phyloP scores from a whole-genome alignment of 2,888 invertebrate species.

The Lottia gigantea region DNA sequence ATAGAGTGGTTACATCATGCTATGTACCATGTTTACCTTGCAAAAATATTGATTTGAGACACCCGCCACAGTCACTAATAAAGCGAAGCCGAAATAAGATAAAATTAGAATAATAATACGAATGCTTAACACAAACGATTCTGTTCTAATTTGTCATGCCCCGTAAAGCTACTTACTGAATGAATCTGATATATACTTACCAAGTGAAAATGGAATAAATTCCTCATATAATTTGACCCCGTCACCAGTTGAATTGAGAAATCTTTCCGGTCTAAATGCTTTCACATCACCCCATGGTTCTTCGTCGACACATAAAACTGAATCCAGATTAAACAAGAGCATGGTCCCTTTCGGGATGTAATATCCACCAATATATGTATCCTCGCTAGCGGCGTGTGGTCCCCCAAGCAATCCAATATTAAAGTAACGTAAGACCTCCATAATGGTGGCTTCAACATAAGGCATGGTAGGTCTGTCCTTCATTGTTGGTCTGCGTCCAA shows the following conservation, averaged over 20 bases:
- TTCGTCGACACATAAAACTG: constrained; percentile 42
- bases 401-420: constrained; percentile 42
- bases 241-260: constrained; percentile 35
- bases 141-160: no score
- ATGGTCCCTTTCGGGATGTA: constrained; percentile 52
- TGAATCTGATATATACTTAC: constrained; percentile 8
- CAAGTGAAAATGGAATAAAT: constrained; percentile 39
- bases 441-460: constrained; percentile 52
- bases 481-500: constrained; percentile 32
- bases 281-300: constrained; percentile 41
- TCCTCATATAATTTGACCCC: constrained; percentile 23
- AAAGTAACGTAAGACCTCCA: constrained; percentile 49
- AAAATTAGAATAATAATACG: no score
- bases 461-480: constrained; percentile 37
- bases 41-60: no score
- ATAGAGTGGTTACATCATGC: no score
- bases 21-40: no score
- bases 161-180: no score
- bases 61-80: no score
- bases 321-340: constrained; percentile 43
- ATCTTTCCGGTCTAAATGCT: constrained; percentile 49
- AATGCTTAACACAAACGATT: no score
- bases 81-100: no score
- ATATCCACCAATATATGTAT: constrained; percentile 49
- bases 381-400: constrained; percentile 42